Evolutionary conservation across 2,113 vertebrate species (phyloP), one percentile per base, ranked within the genome.

Genomic region (Sinocyclocheilus grahami): DNA sequence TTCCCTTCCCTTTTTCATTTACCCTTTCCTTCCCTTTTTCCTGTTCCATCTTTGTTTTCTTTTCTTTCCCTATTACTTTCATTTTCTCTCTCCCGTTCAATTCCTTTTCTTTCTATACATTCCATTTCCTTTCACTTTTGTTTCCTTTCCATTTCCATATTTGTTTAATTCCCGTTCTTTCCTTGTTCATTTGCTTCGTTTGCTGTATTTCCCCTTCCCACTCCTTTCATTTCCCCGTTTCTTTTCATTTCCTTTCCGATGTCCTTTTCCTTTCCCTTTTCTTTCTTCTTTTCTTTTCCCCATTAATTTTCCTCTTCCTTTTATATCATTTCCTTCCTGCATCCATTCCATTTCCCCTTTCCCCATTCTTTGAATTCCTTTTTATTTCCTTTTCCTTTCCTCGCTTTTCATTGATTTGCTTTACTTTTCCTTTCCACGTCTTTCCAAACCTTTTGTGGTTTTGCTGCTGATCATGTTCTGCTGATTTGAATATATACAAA

Each of bases 401-500:
- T 42, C 42, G 7, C 7, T 46, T 46, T 46, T 46, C 42, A 46
- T 46, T 46, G 9, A 46, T 46, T 46, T 60, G 18, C 20, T 33
- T 72, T 39, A 39, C 27, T 71, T 72, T 72, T 39, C 18, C 18
- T 39, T 39, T 39, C 33, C 69, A n/a, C 22, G 1, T 22, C 20
- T 60, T n/a, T 55, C 16, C 53, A 55, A 18, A 1, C 16, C 16
- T 3, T 55, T n/a, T 13, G 11, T 58, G 37, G 8, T 85, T 22
- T 33, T 94, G 93, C 91, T 95, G 95, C 94, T 94, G 93, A 88
- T 95, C 94, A 93, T 89, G 93, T 92, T 92, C 92, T 95, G 95
- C 94, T 95, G 94, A 94, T 94, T 92, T 89, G 95, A 95, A 97
- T 93, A 91, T 95, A 95, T 95, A 90, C 96, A 94, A 97, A 96